A percentile compares a stretch with the other conserved stretches of the same genome.
Evolutionary conservation across 2,113 vertebrate genomes (phyloP).

Genomic region (Archocentrus centrarchus): DNA sequence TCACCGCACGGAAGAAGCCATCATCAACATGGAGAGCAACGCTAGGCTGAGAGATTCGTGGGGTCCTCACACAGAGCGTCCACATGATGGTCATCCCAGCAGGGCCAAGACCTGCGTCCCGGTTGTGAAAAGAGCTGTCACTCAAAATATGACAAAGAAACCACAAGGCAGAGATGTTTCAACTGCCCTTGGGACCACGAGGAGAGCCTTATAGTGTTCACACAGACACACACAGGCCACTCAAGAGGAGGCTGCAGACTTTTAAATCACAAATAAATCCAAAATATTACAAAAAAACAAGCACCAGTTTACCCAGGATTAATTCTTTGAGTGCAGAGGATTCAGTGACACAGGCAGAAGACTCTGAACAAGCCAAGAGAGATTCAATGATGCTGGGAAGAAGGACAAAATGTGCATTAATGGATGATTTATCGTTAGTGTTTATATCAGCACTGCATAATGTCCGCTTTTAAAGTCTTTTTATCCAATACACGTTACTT

Average conservation of each 20-base stretch:
- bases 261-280: neutral
- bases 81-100: neutral
- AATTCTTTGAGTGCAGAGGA: slow-evolving; percentile 25
- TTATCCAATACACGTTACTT: neutral
- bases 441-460: neutral
- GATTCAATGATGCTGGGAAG: slow-evolving; percentile 64
- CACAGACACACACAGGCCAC: neutral
- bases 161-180: slow-evolving; percentile 48
- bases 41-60: slow-evolving; percentile 60
- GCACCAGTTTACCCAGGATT: neutral
- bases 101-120: slow-evolving; percentile 59
- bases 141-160: slow-evolving; percentile 69
- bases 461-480: neutral
- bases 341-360: slow-evolving; percentile 76
- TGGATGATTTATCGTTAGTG: neutral
- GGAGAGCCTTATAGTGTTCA: slow-evolving; percentile 27
- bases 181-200: slow-evolving; percentile 59
- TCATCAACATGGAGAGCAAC: slow-evolving; percentile 61
- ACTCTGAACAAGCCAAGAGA: slow-evolving; percentile 25
- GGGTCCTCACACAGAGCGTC: slow-evolving; percentile 46
- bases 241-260: slow-evolving; percentile 6
- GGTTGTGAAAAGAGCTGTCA: slow-evolving; percentile 66
- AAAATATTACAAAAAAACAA: neutral
- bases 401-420: neutral
- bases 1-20: slow-evolving; percentile 17